Evolutionary conservation across 2,888 invertebrate genomes (phyloP).

Genomic region (Sinhomidia bicolor): DNA sequence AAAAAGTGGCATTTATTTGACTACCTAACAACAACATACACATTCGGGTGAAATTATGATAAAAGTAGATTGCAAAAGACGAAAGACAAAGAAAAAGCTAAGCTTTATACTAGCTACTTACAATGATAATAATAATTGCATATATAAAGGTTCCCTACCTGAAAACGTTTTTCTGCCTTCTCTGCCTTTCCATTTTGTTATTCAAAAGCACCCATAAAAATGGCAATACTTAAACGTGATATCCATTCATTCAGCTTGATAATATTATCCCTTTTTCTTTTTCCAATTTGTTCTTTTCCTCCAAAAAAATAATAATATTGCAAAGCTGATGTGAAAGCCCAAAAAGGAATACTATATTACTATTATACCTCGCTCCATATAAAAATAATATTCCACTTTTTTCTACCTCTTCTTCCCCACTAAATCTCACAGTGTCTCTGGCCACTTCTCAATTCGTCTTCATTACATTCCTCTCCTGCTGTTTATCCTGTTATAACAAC

Average conservation of each 20-base stretch:
- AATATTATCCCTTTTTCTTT: background rate
- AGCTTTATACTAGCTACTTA: too few relatives aligned
- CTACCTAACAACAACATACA: background rate
- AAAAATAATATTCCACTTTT: slow-evolving; percentile 1
- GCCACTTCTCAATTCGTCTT: slow-evolving; percentile 78
- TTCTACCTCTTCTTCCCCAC: background rate
- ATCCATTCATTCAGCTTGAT: background rate
- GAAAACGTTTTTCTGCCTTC: background rate
- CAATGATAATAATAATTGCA: background rate
- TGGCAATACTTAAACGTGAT: background rate
- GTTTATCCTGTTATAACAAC: background rate
- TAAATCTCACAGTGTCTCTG: slow-evolving; percentile 79
- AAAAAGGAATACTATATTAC: background rate
- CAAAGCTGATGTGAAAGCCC: background rate
- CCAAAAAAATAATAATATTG: background rate
- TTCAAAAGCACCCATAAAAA: background rate
- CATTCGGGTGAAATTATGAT: background rate
- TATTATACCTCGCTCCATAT: background rate
- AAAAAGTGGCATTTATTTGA: too few relatives aligned
- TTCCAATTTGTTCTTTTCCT: background rate
- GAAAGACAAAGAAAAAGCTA: too few relatives aligned
- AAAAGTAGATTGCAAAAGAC: background rate
- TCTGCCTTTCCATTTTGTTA: background rate
- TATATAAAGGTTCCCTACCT: background rate
- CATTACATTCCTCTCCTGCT: slow-evolving; percentile 69